Percentiles rank a stretch among this genome's conserved stretches.
phyloP scores from a whole-genome alignment of 2,113 vertebrate species.

The Oophaga pumilio region DNA sequence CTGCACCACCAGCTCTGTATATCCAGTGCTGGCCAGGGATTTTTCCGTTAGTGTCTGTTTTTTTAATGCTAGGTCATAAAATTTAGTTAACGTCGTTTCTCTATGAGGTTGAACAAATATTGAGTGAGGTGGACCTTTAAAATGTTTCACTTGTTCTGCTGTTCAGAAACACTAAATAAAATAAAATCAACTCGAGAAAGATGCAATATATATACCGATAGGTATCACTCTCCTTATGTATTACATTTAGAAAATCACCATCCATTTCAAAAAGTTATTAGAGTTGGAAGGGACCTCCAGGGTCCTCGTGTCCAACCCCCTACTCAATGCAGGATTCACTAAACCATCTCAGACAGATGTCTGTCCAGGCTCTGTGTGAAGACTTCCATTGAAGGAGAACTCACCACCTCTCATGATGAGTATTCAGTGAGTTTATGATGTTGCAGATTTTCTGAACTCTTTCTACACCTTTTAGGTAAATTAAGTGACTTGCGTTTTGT shows the following conservation, averaged over 20 bases:
- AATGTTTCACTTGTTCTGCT: conserved; percentile 21
- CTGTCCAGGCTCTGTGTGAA: too few relatives aligned
- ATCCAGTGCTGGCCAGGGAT: background rate
- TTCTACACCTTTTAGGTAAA: too few relatives aligned
- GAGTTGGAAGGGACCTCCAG: too few relatives aligned
- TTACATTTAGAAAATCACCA: background rate
- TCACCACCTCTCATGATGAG: too few relatives aligned
- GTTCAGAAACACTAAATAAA: conserved; percentile 36
- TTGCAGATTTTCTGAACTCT: too few relatives aligned
- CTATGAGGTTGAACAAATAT: conserved; percentile 18
- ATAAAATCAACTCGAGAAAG: background rate
- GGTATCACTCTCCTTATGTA: background rate
- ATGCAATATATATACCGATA: background rate
- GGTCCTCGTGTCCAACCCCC: too few relatives aligned
- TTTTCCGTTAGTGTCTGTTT: conserved; percentile 32
- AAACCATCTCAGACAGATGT: too few relatives aligned
- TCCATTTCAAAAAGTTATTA: background rate
- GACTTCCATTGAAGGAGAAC: too few relatives aligned
- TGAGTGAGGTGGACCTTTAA: conserved; percentile 15
- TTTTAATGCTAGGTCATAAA: conserved; percentile 39
- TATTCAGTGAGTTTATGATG: too few relatives aligned
- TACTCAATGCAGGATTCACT: too few relatives aligned
- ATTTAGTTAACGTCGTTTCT: conserved; percentile 16
- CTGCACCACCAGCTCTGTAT: background rate
- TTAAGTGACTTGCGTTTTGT: too few relatives aligned